A percentile compares a stretch with the other conserved stretches of the same genome.
These are phyloP conservation scores for Parapsyche elsis DNA, from an alignment of 1,140 invertebrate species.

Conservation along the genomic window DNA sequence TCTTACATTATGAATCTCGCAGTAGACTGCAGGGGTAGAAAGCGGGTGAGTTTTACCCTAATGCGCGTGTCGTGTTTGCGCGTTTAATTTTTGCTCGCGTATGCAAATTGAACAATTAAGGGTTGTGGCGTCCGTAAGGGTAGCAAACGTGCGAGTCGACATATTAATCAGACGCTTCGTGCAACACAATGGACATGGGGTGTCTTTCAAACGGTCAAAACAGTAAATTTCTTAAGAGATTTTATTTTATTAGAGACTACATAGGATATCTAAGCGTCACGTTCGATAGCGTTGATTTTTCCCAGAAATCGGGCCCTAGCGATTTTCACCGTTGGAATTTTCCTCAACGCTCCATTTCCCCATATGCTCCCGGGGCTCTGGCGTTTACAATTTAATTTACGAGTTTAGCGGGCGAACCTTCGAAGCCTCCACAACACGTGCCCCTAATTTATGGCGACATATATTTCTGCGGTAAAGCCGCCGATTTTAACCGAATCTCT, in stretches of 20 bases:
- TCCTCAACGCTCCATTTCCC: conserved; percentile 26
- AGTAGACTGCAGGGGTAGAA: too few species aligned
- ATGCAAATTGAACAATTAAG: conserved; percentile 4
- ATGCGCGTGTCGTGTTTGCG: too few species aligned
- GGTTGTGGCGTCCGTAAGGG: background rate
- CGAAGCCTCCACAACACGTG: conserved; percentile 43
- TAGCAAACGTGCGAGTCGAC: background rate
- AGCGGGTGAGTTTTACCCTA: too few species aligned
- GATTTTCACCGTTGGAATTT: too few species aligned
- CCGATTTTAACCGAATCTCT: conserved; percentile 50
- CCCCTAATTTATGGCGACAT: conserved; percentile 53
- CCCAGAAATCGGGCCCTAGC: too few species aligned
- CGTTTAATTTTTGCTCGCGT: background rate
- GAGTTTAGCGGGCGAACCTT: conserved; percentile 44
- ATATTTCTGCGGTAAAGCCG: conserved; percentile 51
- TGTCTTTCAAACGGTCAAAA: too few species aligned
- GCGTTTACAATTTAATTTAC: conserved; percentile 54
- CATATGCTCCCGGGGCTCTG: conserved; percentile 45
- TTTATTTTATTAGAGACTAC: too few species aligned
- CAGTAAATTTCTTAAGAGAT: too few species aligned
- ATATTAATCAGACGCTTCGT: background rate
- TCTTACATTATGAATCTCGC: too few species aligned
- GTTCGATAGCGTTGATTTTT: too few species aligned
- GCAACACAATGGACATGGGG: background rate
- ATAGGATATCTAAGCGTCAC: too few species aligned